Base-by-base conservation (phyloP, 2,113 vertebrate genomes). In the Scalopus aquaticus region DNA sequence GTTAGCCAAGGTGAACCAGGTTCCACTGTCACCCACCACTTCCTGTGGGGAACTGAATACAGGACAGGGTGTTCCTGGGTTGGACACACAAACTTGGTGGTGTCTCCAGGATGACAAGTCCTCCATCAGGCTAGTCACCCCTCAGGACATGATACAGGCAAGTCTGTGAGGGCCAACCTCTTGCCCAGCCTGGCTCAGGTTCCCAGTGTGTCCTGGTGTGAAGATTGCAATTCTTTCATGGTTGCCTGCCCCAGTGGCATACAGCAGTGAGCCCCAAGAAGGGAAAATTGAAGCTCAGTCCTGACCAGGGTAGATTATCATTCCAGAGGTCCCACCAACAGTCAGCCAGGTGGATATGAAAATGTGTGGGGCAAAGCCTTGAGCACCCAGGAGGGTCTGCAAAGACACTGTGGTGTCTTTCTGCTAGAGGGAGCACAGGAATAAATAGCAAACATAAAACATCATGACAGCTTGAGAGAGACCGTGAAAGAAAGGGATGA, bases 1-100 rank as follows among this genome's bases (percentile, higher is more conserved):
- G 22, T 17, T 4, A 0, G 24, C 4, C 24, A 10, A 30, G 39
- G 3, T 73, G 3, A 4, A 11, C 24, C 46, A 2, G 32, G 4
- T 30, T 30, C 70, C 24, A 62, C 9, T 64, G 26, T 35, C 24
- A 20, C 8, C 2, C 1, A 73, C 6, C 1, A 58, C 60, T 62
- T 88, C 22, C 16, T 56, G 1, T n/a, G 32, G 24, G 2, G 9
- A 5, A 11, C 5, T 30, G 26, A 56, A 0, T 4, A 20, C 19
- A 20, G 37, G 12, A 1, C 49, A 72, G 49, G 6, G 4, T 79
- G 58, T n/a, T 30, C 12, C 3, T 2, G 26, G 51, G 35, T 6
- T 9, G 32, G 19, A 5, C 1, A 46, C 9, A 2, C 2, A 5
- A 17, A 20, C 10, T 35, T 8, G 15, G 0, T 82, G 35, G 24